Percentiles rank a stretch among this genome's conserved stretches.
Conservation (phyloP, 2,888 invertebrate genomes). For the Lasioglossum zephyrum region DNA sequence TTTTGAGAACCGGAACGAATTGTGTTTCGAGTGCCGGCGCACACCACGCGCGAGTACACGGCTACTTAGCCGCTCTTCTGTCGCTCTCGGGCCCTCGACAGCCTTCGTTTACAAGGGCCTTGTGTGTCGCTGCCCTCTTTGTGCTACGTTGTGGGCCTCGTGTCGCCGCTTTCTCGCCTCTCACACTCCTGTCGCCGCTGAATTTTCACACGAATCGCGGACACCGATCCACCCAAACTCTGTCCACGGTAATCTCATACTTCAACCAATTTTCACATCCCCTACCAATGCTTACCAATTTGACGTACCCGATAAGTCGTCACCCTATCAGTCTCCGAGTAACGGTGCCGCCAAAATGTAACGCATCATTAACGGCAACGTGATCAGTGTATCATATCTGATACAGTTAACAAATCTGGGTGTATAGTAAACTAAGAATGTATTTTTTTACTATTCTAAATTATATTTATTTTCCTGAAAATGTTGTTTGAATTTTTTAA, state of each 20-base stretch:
- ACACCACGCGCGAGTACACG: conserved; percentile 37
- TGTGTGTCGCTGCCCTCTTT: conserved; percentile 29
- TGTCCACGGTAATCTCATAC: neutral
- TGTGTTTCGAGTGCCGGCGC: conserved; percentile 72
- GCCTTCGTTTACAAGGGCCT: conserved; percentile 36
- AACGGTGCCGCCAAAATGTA: neutral
- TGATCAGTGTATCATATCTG: no score
- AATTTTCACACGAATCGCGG: conserved; percentile 14
- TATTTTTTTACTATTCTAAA: no score
- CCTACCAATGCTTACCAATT: neutral
- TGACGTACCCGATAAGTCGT: neutral
- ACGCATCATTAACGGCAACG: neutral
- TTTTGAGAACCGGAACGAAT: conserved; percentile 73
- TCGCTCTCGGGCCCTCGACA: conserved; percentile 33
- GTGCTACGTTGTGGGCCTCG: conserved; percentile 26
- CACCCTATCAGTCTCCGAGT: neutral
- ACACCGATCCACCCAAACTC: neutral
- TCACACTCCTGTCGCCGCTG: neutral
- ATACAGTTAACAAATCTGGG: no score
- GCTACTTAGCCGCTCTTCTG: conserved; percentile 55
- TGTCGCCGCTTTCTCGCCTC: conserved; percentile 35
- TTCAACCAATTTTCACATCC: neutral
- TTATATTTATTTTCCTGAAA: no score
- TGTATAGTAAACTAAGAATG: no score
- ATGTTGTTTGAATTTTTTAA: no score